These are phyloP conservation scores for Eretmocerus hayati DNA, from an alignment of 2,888 invertebrate genomes.

Conservation along the genomic window DNA sequence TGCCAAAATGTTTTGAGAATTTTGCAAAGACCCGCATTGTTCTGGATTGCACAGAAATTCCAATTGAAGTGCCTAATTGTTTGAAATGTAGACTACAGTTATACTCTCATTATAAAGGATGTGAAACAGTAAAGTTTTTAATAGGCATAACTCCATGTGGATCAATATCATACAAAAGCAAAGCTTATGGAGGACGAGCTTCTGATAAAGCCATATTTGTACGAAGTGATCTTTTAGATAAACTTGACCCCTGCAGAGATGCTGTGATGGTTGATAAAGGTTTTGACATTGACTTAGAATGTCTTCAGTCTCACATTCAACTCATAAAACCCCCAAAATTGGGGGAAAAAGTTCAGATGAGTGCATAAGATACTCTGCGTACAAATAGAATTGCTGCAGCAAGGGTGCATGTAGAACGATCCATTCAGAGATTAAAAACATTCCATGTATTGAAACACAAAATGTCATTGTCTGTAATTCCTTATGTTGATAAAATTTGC, in stretches of 20 bases:
- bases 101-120: not conserved
- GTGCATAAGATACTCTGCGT: not conserved
- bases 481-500: not conserved
- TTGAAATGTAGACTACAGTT: not conserved
- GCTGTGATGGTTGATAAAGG: not conserved
- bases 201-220: not conserved
- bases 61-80: not conserved
- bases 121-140: not conserved
- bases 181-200: no score
- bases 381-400: not conserved
- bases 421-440: conserved; percentile 15
- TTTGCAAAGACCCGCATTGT: not conserved
- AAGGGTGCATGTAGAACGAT: conserved; percentile 15
- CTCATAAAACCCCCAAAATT: conserved; percentile 1
- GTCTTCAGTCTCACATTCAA: not conserved
- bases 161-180: not conserved
- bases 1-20: not conserved
- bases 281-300: not conserved
- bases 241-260: not conserved
- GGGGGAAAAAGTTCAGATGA: not conserved
- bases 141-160: not conserved
- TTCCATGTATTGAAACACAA: conserved; percentile 1
- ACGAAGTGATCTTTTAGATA: not conserved
- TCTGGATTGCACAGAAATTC: conserved; percentile 1
- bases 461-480: not conserved